Conservation (phyloP, 2,113 vertebrate species). For the Triplophysa dalaica region DNA sequence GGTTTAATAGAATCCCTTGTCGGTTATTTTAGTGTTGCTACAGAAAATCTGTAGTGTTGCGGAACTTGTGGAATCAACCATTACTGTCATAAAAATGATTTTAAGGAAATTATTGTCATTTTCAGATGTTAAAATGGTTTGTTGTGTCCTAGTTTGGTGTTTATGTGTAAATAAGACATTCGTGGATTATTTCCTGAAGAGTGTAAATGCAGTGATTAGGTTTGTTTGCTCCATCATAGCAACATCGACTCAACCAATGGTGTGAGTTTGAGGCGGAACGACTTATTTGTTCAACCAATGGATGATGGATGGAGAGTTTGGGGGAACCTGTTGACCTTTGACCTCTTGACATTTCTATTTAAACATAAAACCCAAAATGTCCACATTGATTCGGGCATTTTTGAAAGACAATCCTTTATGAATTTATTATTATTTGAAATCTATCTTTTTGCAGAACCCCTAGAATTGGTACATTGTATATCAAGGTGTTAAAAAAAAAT, state of each 20-base stretch:
- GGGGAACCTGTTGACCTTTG: too few species aligned
- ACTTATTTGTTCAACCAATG: background rate
- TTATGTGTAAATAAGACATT: background rate
- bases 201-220: too few species aligned
- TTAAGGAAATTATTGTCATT: background rate
- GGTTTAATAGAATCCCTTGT: background rate
- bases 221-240: background rate
- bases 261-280: background rate
- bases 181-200: background rate
- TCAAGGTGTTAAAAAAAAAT: too few species aligned
- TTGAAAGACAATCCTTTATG: background rate
- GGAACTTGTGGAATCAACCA: background rate
- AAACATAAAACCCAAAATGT: too few species aligned
- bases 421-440: background rate
- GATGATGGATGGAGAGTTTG: too few species aligned
- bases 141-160: background rate
- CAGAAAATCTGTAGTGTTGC: background rate
- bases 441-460: background rate
- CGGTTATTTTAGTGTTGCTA: background rate
- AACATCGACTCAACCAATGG: constrained; percentile 9
- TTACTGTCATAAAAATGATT: background rate
- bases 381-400: background rate
- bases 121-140: background rate
- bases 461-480: background rate
- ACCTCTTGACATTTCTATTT: too few species aligned